Conservation (phyloP, 2,888 invertebrate species). For the Tanytarsus gracilentus region DNA sequence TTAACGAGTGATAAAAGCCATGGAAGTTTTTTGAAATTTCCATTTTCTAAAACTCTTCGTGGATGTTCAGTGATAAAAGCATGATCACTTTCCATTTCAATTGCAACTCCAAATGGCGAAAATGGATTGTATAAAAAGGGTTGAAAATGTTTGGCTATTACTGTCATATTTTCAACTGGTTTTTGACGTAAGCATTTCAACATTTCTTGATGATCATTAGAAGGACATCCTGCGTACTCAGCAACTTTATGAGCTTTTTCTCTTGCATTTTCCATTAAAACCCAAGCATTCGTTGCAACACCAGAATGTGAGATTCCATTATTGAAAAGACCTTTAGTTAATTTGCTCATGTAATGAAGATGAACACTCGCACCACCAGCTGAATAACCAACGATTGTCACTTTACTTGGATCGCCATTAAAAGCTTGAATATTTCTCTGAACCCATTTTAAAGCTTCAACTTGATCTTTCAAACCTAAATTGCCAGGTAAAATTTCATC, state of each 20-base stretch:
- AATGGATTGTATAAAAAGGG: conserved; percentile 59
- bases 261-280: conserved; percentile 47
- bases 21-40: conserved; percentile 54
- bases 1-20: conserved; percentile 59
- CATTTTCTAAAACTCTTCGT: conserved; percentile 50
- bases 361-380: conserved; percentile 45
- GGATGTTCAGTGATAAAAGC: conserved; percentile 62
- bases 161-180: conserved; percentile 52
- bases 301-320: conserved; percentile 64
- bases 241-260: conserved; percentile 55
- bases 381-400: conserved; percentile 47
- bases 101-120: conserved; percentile 63
- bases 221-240: conserved; percentile 54
- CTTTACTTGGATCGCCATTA: conserved; percentile 41
- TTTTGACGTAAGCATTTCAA: conserved; percentile 55
- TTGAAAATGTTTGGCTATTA: conserved; percentile 39
- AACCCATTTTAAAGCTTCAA: conserved; percentile 44
- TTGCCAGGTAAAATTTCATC: conserved; percentile 46
- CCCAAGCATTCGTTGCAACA: conserved; percentile 54
- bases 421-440: conserved; percentile 43
- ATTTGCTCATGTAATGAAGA: conserved; percentile 44
- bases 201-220: conserved; percentile 46
- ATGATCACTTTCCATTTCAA: conserved; percentile 49
- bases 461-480: conserved; percentile 47
- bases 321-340: conserved; percentile 46